Percentiles rank a stretch among this genome's conserved stretches.
Conservation (phyloP, 2,888 invertebrate genomes). For the Netelia melanura region DNA sequence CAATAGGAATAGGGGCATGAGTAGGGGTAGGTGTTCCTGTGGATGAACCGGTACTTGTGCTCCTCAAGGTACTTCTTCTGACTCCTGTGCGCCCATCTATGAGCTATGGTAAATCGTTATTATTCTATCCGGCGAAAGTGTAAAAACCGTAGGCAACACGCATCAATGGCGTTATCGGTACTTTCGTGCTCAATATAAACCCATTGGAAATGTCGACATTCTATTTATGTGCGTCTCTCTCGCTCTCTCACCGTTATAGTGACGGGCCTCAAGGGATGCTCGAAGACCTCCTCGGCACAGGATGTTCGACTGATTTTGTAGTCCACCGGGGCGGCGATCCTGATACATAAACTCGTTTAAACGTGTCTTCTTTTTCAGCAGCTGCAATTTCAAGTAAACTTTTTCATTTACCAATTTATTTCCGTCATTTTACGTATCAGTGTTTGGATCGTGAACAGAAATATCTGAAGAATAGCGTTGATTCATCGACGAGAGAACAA, state of each 20-base stretch:
- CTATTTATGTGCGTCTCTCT: conserved; percentile 49
- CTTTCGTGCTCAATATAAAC: not conserved
- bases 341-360: conserved; percentile 62
- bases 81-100: conserved; percentile 86
- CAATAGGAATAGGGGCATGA: conserved; percentile 81
- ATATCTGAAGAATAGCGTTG: not conserved
- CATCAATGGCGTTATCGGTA: not conserved
- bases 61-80: conserved; percentile 85
- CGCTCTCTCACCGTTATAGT: conserved; percentile 85
- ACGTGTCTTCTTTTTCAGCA: not conserved
- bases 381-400: not conserved
- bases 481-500: not conserved
- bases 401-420: conserved; percentile 76
- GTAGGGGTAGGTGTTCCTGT: conserved; percentile 83
- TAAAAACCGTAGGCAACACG: conserved; percentile 1
- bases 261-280: conserved; percentile 88
- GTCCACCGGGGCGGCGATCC: conserved; percentile 79
- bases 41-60: conserved; percentile 86
- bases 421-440: conserved; percentile 74
- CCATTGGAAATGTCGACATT: not conserved
- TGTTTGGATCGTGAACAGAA: not conserved
- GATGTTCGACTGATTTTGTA: conserved; percentile 71
- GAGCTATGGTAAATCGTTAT: conserved; percentile 81
- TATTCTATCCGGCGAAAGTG: not conserved
- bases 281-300: conserved; percentile 83